Evolutionary conservation across 2,113 vertebrate species (phyloP), one percentile per base, ranked within the genome.

Genomic region (Madoqua kirkii): DNA sequence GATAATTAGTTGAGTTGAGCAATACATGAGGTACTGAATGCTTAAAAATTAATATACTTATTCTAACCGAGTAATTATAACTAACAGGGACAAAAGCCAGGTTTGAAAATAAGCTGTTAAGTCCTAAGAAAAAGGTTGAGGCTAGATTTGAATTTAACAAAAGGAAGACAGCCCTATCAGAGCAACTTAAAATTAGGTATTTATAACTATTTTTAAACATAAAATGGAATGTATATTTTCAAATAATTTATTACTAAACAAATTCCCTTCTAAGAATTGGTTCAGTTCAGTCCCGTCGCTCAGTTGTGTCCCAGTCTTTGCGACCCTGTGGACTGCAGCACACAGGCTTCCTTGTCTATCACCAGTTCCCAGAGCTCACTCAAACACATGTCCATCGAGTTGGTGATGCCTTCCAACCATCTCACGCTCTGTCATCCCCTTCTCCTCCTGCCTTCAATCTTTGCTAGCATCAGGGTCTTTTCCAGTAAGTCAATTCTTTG

Each of bases 1-100:
- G 84, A 57, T 88, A 71, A 91, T 95, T 83, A 71, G 31, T 60
- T 62, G 82, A 95, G 23, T 19, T 45, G 60, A 94, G 55, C 59
- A 94, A 92, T 14, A 87, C 48, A 74, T 43, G 78, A 93, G 45
- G 84, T 60, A 52, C 33, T 55, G 7, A 52, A 84, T 90, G 48
- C 40, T 95, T 78, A 95, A 98, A 91, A 78, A 81, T 71, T 81
- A 97, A 89, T 84, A 59, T 16, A 84, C 62, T 54, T 67, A 91
- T 62, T 94, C 64, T 90, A 62, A 74, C 27, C 9, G 4, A 79
- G 11, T 60, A 64, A 36, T 93, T 92, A 92, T 48, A 76, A 74
- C 27, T 25, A 54, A 50, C 5, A 33, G 64, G 33, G 76, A 71
- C 21, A 92, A 59, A 84, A 87, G 14, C 29, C 88, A 52, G 27